These are phyloP conservation scores for Halcyon badia DNA, from an alignment of 2,797 vertebrate genomes.

Conservation along the genomic window DNA sequence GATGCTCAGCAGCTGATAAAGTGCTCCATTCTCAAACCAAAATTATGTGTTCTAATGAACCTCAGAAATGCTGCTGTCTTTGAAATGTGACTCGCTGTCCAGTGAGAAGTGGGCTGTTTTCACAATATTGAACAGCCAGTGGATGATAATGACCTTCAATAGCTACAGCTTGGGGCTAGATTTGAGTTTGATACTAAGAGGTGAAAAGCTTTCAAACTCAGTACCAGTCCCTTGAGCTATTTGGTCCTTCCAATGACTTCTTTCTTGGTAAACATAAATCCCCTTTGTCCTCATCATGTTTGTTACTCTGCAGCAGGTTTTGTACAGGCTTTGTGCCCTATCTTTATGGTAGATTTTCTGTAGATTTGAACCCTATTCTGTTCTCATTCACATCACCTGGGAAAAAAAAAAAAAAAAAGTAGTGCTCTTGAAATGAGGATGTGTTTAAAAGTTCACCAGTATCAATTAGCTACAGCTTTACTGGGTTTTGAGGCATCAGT, in stretches of 20 bases:
- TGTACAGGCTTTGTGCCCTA: background rate
- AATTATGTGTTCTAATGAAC: constrained; percentile 67
- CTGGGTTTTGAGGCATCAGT: background rate
- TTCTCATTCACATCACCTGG: background rate
- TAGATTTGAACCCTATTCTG: background rate
- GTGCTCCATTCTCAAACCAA: constrained; percentile 42
- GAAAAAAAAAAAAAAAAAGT: background rate
- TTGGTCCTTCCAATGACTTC: constrained; percentile 62
- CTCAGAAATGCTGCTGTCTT: constrained; percentile 58
- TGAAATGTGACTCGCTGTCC: constrained; percentile 63
- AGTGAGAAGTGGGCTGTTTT: constrained; percentile 55
- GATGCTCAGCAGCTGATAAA: constrained; percentile 46
- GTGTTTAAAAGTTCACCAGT: background rate
- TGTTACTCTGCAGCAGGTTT: constrained; percentile 9
- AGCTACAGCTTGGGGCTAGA: constrained; percentile 62
- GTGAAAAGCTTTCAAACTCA: constrained; percentile 70
- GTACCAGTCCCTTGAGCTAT: constrained; percentile 57
- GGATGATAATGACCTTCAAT: constrained; percentile 68
- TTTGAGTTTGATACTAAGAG: constrained; percentile 64
- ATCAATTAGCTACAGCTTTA: background rate
- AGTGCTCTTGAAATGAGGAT: background rate
- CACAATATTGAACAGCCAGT: constrained; percentile 53
- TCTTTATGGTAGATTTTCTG: constrained; percentile 3
- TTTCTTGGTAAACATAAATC: constrained; percentile 59
- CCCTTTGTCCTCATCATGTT: constrained; percentile 52